Evolutionary conservation across 2,113 vertebrate genomes (phyloP).

Genomic region (Coregonus clupeaformis): DNA sequence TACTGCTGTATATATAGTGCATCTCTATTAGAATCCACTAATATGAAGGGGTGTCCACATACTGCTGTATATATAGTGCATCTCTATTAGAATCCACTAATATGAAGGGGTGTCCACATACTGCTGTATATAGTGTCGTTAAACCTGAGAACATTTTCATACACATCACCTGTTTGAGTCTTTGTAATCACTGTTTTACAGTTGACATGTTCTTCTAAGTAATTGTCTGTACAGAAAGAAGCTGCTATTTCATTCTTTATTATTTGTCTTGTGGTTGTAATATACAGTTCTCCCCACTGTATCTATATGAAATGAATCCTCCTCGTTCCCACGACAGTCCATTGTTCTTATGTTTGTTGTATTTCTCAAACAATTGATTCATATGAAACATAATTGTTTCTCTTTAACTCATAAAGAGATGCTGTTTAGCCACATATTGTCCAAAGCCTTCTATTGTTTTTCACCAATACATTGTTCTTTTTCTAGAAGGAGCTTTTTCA

Average conservation of each 20-base stretch:
- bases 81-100: no score
- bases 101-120: no score
- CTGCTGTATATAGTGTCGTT: conserved; percentile 43
- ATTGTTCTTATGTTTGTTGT: conserved; percentile 80
- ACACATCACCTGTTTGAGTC: conserved; percentile 85
- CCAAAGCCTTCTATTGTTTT: conserved; percentile 70
- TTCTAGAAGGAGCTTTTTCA: conserved; percentile 55
- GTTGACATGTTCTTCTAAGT: conserved; percentile 88
- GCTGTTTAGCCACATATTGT: conserved; percentile 81
- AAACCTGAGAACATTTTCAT: conserved; percentile 84
- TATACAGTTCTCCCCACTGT: no score
- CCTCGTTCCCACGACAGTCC: conserved; percentile 72
- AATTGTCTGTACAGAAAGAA: conserved; percentile 95
- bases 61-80: no score
- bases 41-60: no score
- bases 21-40: no score
- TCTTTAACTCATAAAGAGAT: conserved; percentile 66
- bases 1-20: no score
- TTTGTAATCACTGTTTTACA: conserved; percentile 99
- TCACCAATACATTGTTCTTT: neutral
- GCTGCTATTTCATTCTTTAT: conserved; percentile 94
- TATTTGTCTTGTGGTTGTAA: conserved; percentile 96
- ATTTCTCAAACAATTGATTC: conserved; percentile 63
- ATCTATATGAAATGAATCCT: conserved; percentile 73
- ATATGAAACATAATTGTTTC: conserved; percentile 54